Conservation (phyloP, 2,888 invertebrate species). For the Torymus auratus region DNA sequence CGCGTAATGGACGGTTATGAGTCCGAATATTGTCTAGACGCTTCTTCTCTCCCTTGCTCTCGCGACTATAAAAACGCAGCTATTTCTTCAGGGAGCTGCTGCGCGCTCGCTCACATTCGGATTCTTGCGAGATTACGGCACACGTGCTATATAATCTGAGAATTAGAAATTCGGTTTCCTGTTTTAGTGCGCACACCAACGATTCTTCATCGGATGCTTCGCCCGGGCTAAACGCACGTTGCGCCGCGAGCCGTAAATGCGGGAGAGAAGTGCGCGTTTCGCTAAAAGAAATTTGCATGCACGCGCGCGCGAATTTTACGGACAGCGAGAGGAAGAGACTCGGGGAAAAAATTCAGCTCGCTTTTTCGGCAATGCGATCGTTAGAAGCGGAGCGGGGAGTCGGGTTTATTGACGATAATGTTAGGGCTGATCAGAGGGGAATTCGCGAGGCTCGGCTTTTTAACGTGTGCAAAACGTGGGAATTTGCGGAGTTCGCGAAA, state of each 20-base stretch:
- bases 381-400: too few relatives aligned
- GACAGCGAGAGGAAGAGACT: too few relatives aligned
- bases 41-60: conserved; percentile 18
- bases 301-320: too few relatives aligned
- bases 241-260: not conserved
- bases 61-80: conserved; percentile 62
- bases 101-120: conserved; percentile 67
- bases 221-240: not conserved
- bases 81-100: not conserved
- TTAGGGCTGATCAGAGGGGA: too few relatives aligned
- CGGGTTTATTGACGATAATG: too few relatives aligned
- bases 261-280: not conserved
- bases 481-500: too few relatives aligned
- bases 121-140: conserved; percentile 72
- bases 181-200: conserved; percentile 20
- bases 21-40: conserved; percentile 69
- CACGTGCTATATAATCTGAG: conserved; percentile 47
- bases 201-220: too few relatives aligned
- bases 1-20: conserved; percentile 54
- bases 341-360: too few relatives aligned
- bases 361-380: too few relatives aligned
- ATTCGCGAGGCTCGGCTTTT: too few relatives aligned
- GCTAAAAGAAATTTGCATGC: too few relatives aligned
- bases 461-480: too few relatives aligned
- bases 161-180: conserved; percentile 55